Conservation (phyloP, 2,888 invertebrate species). For the Himalopsyche japonica region DNA sequence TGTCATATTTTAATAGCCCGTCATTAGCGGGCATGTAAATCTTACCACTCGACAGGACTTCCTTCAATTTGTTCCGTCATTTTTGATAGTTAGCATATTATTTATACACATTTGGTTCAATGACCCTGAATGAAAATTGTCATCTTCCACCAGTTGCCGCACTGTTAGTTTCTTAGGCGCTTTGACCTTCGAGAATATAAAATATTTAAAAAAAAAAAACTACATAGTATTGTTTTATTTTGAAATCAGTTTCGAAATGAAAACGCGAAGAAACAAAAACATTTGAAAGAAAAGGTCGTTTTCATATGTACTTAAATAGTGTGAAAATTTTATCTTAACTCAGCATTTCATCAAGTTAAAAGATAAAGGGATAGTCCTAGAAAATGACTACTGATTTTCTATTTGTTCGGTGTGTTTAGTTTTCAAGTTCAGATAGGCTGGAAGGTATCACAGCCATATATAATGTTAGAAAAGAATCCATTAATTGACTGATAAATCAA, state of each 20-base stretch:
- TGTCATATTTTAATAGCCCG: neutral
- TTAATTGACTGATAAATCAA: too few species aligned
- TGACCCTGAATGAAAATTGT: neutral
- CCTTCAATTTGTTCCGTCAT: neutral
- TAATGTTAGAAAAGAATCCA: too few species aligned
- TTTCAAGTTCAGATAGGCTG: too few species aligned
- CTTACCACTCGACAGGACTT: neutral
- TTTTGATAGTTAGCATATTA: neutral
- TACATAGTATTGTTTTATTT: neutral
- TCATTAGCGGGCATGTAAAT: neutral
- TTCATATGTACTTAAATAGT: too few species aligned
- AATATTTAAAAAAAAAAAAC: neutral
- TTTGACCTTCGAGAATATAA: neutral
- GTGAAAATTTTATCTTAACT: too few species aligned
- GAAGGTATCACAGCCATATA: too few species aligned
- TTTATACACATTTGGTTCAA: neutral
- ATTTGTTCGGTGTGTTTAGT: too few species aligned
- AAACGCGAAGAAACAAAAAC: neutral
- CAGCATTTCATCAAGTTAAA: too few species aligned
- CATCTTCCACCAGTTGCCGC: neutral
- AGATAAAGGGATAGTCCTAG: too few species aligned
- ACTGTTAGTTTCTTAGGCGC: neutral
- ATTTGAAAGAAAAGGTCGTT: too few species aligned
- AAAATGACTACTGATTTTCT: too few species aligned
- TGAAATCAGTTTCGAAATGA: neutral